Percentiles rank a stretch among this genome's conserved stretches.
Evolutionary conservation across 2,797 vertebrate species (phyloP).

Genomic region (Cuniculus paca): DNA sequence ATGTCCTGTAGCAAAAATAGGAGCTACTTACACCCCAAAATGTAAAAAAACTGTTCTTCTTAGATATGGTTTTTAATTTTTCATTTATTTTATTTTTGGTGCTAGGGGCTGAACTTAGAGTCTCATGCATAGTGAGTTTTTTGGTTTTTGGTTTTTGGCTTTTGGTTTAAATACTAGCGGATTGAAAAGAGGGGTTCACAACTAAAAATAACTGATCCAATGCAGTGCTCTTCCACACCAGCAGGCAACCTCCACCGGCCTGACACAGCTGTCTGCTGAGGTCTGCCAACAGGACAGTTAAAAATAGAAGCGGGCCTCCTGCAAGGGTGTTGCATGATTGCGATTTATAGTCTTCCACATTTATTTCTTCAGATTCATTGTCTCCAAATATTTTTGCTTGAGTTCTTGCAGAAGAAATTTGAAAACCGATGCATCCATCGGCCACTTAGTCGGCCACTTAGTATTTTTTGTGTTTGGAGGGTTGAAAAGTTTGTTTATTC

Average conservation of each 20-base stretch:
- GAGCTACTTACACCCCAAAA: not conserved
- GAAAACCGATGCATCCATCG: not conserved
- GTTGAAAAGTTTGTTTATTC: not conserved
- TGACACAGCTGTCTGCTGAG: constrained; percentile 62
- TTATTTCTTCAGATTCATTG: not conserved
- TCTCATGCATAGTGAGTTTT: not conserved
- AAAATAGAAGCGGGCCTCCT: constrained; percentile 64
- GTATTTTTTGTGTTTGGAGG: not conserved
- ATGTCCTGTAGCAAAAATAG: not conserved
- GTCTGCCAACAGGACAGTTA: constrained; percentile 62
- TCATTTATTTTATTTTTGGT: not conserved
- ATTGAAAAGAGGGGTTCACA: constrained; percentile 13
- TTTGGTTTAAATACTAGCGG: not conserved
- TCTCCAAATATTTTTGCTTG: not conserved
- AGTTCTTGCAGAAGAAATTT: not conserved
- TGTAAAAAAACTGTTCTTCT: not conserved
- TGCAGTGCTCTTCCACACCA: not conserved
- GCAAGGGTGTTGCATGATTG: not conserved
- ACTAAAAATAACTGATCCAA: constrained; percentile 37
- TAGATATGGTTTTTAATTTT: not conserved
- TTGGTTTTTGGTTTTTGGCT: too few relatives aligned
- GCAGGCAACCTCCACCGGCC: not conserved
- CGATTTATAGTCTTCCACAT: not conserved
- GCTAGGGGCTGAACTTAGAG: not conserved
- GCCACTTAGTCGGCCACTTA: not conserved